Percentiles rank a stretch among this genome's conserved stretches.
Conservation (phyloP, 53 echinoderm and acorn worm species). For the Zoroaster sp. region DNA sequence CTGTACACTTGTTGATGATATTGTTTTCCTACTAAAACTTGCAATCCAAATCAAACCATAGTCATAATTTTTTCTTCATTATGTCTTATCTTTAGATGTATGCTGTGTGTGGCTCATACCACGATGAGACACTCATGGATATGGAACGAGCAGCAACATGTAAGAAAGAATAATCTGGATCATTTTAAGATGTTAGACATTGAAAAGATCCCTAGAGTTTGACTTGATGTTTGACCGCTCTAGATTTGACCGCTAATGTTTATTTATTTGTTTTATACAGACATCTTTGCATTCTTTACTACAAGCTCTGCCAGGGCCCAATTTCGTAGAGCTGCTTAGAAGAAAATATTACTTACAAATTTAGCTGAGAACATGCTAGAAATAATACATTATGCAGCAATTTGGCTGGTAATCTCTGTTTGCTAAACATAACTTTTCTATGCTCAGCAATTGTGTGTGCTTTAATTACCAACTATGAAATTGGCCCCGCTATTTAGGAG, state of each 20-base stretch:
- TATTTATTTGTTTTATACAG: not conserved
- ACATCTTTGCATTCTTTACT: not conserved
- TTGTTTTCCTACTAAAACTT: not conserved
- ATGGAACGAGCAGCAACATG: constrained; percentile 84
- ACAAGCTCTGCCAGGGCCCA: not conserved
- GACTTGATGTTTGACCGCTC: not conserved
- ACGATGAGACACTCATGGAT: constrained; percentile 59
- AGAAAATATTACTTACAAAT: too few relatives aligned
- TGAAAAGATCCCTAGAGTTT: not conserved
- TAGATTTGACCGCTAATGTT: not conserved
- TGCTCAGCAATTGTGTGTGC: too few relatives aligned
- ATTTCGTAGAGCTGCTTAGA: not conserved
- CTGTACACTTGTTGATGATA: not conserved
- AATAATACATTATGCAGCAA: too few relatives aligned
- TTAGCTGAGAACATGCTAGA: too few relatives aligned
- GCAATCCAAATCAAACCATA: not conserved
- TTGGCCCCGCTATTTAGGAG: too few relatives aligned
- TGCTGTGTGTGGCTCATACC: constrained; percentile 67
- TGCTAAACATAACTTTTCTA: too few relatives aligned
- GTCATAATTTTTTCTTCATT: not conserved
- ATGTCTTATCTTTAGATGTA: constrained; percentile 55
- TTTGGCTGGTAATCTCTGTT: too few relatives aligned
- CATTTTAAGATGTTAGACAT: not conserved
- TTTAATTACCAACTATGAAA: too few relatives aligned
- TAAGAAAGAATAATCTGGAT: constrained; percentile 19